Evolutionary conservation across 2,888 invertebrate species (phyloP).

Genomic region (Epinotia ramella): DNA sequence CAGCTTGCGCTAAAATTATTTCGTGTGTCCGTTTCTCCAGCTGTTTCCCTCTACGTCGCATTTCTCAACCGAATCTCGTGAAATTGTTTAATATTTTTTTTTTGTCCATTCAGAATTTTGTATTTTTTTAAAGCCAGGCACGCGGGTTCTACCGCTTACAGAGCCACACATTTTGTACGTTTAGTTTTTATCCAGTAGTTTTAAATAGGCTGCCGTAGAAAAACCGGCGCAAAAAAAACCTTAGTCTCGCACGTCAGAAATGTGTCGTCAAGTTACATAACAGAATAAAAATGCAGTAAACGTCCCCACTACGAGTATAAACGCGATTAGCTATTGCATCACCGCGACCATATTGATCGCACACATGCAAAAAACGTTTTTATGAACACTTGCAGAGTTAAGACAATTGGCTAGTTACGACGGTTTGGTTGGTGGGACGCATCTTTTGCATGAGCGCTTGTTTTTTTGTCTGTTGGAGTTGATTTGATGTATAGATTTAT

Average conservation of each 20-base stretch:
- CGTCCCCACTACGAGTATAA: conserved; percentile 66
- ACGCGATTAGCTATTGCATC: conserved; percentile 78
- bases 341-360: conserved; percentile 53
- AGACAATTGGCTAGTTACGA: conserved; percentile 43
- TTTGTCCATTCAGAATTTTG: too few relatives aligned
- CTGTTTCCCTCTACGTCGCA: too few relatives aligned
- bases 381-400: conserved; percentile 45
- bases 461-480: conserved; percentile 11
- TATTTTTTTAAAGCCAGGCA: too few relatives aligned
- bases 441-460: conserved; percentile 13
- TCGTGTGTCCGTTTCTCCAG: too few relatives aligned
- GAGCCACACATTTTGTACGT: too few relatives aligned
- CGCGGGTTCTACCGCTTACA: too few relatives aligned
- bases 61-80: too few relatives aligned
- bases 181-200: too few relatives aligned
- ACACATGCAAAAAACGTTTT: conserved; percentile 45
- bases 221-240: not conserved
- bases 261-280: conserved; percentile 57
- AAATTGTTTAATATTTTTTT: too few relatives aligned
- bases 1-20: too few relatives aligned
- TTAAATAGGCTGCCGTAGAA: not conserved
- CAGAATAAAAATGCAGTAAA: conserved; percentile 68
- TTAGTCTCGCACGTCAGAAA: conserved; percentile 14
- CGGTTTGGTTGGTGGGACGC: conserved; percentile 14
- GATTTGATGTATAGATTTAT: not conserved